Base-by-base conservation (phyloP, 2,113 vertebrate species). In the Triplophysa rosa region DNA sequence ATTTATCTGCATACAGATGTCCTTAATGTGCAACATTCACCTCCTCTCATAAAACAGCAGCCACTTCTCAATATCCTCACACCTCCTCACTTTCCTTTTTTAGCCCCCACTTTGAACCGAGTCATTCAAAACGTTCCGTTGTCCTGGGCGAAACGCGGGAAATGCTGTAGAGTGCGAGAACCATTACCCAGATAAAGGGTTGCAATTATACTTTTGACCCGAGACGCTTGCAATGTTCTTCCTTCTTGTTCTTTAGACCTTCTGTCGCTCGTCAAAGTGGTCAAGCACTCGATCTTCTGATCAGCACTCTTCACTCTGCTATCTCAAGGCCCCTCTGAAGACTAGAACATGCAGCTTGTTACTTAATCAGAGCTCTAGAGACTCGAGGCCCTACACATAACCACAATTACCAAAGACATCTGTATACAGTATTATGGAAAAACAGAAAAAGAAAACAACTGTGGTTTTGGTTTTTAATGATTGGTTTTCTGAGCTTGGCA, bases 1-100 rank as follows among this genome's bases (percentile, higher is more conserved):
- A 67, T 67, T 74, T 67, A 80, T 80, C 63, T 59, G 69, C 70
- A 75, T 59, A 47, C 62, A 80, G 33, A 67, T 73, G 54, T 72
- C 68, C 42, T 80, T 74, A 47, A 74, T 74, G 40, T 49, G 52
- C 33, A 23, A 80, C 40, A 47, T 66, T 61, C 33, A 45, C 52
- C 56, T 21, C 67, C 58, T 69, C 54, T 74, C 64, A 23, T 47
- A 75, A 37, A 61, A 24, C 42, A 65, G 64, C 62, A 49, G 26
- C 52, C 24, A 14, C 63, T 75, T 23, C 16, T 37, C 62, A 37
- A 80, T 23, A 52, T 54, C 47, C 42, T 58, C 52, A 65, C 68
- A 37, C 63, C 54, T 80, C 52, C 37, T 74, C 40, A 2, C 1
- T 67, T 45, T 54, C 14, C 37, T 16, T 58, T 74, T 66, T 73